Percentiles rank a stretch among this genome's conserved stretches.
These are phyloP conservation scores for Dryococelus australis DNA, from an alignment of 2,888 invertebrate species.

Conservation along the genomic window DNA sequence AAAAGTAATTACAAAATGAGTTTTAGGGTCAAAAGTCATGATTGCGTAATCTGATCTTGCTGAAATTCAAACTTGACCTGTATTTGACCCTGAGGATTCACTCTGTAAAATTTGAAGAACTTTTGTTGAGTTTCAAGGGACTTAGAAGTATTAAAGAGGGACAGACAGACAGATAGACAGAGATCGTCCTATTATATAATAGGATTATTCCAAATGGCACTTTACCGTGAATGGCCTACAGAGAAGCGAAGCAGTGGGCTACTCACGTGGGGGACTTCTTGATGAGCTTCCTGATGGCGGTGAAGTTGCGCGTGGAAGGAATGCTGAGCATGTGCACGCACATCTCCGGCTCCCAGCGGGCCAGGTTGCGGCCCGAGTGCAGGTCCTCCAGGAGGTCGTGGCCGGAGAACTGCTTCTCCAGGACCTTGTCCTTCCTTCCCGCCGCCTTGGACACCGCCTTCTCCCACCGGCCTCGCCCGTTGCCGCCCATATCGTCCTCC, in stretches of 20 bases:
- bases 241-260: background rate
- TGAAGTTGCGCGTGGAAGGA: constrained; percentile 53
- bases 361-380: constrained; percentile 40
- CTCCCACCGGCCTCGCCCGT: background rate
- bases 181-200: too few species aligned
- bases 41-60: too few species aligned
- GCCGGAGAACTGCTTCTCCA: constrained; percentile 23
- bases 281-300: constrained; percentile 52
- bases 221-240: too few species aligned
- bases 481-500: background rate
- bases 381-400: constrained; percentile 43
- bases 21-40: too few species aligned
- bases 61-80: too few species aligned
- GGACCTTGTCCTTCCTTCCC: background rate
- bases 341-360: constrained; percentile 54
- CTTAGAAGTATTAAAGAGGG: too few species aligned
- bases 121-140: too few species aligned
- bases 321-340: constrained; percentile 54
- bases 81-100: too few species aligned
- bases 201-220: too few species aligned
- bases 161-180: too few species aligned
- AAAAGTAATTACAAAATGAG: too few species aligned
- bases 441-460: background rate
- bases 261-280: constrained; percentile 50
- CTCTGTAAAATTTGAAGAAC: too few species aligned